Evolutionary conservation across 2,797 vertebrate species (phyloP), one percentile per base, ranked within the genome.

Genomic region (Lepilemur septentrionalis): DNA sequence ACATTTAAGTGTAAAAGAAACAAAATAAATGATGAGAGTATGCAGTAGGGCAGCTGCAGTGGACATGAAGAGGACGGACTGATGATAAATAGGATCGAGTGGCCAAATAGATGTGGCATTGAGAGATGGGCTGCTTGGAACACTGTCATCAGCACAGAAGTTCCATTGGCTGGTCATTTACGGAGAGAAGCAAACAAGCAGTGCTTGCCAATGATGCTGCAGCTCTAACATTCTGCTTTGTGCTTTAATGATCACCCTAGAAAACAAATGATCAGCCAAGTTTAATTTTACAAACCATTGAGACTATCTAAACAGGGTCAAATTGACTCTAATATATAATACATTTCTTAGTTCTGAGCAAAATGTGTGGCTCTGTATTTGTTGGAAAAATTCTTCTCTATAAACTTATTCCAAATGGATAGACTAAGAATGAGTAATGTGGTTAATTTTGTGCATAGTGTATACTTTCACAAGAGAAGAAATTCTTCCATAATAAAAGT

Each of bases 341-440:
- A 32, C 69, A 85, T 92, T 93, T 55, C 63, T 92, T 93, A 83
- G 28, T 83, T 93, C 72, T 89, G 41, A 94, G 78, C 14, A 92
- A 91, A 93, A 95, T 89, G 59, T 97, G 91, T 96, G 93, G 52
- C 70, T 95, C 75, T 94, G 93, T 94, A 95, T 94, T 83, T 95
- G 70, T 76, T 89, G 92, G 89, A 95, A 97, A 94, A 95, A 96
- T 91, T 89, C 48, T 95, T 83, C 57, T 57, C 23, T 23, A 38
- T 48, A 57, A 95, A 57, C 25, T 52, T 95, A 91, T 95, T 95
- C 57, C 73, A 96, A 93, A 73, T 86, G 92, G 69, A 67, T 94
- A 96, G 70, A 61, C 52, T 69, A 61, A 90, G 38, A 87, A 30
- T 91, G 82, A 95, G 73, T 69, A 86, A 93, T 85, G 72, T 89